Conservation (phyloP, 2,888 invertebrate genomes). For the Ichneumoninae sp. region DNA sequence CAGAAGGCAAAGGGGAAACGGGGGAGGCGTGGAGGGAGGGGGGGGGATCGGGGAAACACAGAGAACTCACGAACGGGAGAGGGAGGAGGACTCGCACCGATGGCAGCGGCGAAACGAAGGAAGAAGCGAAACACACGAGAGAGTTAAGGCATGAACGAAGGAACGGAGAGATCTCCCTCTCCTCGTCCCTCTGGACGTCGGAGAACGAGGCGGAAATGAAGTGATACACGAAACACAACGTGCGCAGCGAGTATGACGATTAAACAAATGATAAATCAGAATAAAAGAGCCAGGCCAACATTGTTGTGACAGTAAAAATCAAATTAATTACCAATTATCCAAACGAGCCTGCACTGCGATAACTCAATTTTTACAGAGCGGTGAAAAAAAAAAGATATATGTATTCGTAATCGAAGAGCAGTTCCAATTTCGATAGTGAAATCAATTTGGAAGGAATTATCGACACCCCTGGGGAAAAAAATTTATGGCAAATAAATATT, state of each 20-base stretch:
- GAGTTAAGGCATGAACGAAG: slow-evolving; percentile 35
- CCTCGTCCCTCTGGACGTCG: slow-evolving; percentile 17
- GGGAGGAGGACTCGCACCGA: slow-evolving; percentile 41
- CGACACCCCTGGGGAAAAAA: neutral
- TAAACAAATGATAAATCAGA: slow-evolving; percentile 16
- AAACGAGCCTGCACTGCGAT: neutral
- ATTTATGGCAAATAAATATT: neutral
- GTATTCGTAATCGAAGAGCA: neutral
- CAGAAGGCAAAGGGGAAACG: slow-evolving; percentile 18
- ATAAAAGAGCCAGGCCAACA: neutral
- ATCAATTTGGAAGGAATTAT: neutral
- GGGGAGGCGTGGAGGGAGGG: slow-evolving; percentile 1
- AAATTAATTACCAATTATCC: slow-evolving; percentile 2
- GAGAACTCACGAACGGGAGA: slow-evolving; percentile 24
- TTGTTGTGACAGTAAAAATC: slow-evolving; percentile 9
- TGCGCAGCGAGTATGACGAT: slow-evolving; percentile 38
- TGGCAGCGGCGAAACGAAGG: slow-evolving; percentile 36
- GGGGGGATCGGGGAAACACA: neutral
- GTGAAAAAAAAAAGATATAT: neutral
- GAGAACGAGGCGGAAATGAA: slow-evolving; percentile 57
- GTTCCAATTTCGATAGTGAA: neutral
- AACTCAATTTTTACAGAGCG: neutral
- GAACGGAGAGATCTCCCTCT: slow-evolving; percentile 24
- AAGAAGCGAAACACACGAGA: slow-evolving; percentile 34
- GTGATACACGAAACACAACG: slow-evolving; percentile 60